These are phyloP conservation scores for Hyalella azteca DNA, from an alignment of 2,888 invertebrate genomes.

Conservation along the genomic window DNA sequence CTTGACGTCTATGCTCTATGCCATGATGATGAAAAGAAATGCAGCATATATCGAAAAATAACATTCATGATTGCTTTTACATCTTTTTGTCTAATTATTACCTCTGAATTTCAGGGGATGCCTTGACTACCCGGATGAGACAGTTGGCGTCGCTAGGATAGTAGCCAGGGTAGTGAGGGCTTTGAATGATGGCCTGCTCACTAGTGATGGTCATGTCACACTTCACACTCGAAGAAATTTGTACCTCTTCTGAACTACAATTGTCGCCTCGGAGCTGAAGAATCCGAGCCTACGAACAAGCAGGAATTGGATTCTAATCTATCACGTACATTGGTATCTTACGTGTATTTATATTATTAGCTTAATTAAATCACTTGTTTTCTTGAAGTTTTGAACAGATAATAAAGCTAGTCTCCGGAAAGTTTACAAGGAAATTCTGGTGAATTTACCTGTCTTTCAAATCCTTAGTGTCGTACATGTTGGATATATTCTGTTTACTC, in stretches of 20 bases:
- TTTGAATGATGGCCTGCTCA: conserved; percentile 27
- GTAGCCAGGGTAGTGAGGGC: conserved; percentile 32
- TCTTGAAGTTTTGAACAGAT: too few relatives aligned
- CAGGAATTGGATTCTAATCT: too few relatives aligned
- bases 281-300: conserved; percentile 11
- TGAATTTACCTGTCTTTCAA: too few relatives aligned
- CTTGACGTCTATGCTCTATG: too few relatives aligned
- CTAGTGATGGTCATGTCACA: conserved; percentile 38
- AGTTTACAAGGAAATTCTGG: too few relatives aligned
- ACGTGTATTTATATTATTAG: too few relatives aligned
- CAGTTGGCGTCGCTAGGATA: conserved; percentile 25
- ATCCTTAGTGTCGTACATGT: too few relatives aligned
- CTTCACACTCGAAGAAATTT: background rate
- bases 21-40: too few relatives aligned
- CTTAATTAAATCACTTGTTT: too few relatives aligned
- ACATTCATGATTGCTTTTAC: background rate
- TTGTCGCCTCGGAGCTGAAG: conserved; percentile 23
- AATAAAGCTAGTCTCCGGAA: too few relatives aligned
- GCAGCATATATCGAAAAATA: background rate
- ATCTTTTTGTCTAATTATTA: background rate
- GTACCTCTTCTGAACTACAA: background rate
- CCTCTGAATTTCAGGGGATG: conserved; percentile 4
- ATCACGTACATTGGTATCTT: too few relatives aligned
- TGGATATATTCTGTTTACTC: too few relatives aligned
- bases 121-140: conserved; percentile 8